Evolutionary conservation across 2,113 vertebrate species (phyloP).

Genomic region (Callorhinus ursinus): DNA sequence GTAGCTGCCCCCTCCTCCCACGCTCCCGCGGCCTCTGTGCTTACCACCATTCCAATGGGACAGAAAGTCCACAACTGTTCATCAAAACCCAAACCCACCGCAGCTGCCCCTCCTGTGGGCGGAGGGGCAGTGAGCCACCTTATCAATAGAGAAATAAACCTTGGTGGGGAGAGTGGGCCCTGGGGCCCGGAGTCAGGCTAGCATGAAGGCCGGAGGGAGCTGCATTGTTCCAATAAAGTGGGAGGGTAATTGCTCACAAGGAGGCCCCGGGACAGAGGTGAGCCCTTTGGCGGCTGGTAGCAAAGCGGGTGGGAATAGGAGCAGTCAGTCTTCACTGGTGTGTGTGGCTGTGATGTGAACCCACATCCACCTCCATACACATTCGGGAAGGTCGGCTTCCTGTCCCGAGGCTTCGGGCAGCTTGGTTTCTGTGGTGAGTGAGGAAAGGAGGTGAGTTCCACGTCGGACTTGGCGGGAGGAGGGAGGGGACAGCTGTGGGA

Average conservation of each 20-base stretch:
- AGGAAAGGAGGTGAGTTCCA: not conserved
- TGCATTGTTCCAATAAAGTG: not conserved
- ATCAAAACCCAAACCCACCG: not conserved
- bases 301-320: not conserved
- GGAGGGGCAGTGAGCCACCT: not conserved
- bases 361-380: not conserved
- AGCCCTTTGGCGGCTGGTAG: not conserved
- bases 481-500: not conserved
- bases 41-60: no score
- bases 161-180: not conserved
- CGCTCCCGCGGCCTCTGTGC: not conserved
- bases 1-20: not conserved
- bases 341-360: not conserved
- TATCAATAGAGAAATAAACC: not conserved
- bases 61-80: not conserved
- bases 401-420: no score
- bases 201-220: not conserved
- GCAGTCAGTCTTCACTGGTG: not conserved
- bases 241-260: not conserved
- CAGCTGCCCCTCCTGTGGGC: no score
- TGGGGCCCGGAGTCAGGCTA: not conserved
- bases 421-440: not conserved
- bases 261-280: not conserved
- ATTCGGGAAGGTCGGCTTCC: not conserved
- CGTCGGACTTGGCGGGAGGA: not conserved